A percentile compares a stretch with the other conserved stretches of the same genome.
Evolutionary conservation across 2,797 vertebrate genomes (phyloP).

Genomic region (Carcharodon carcharias): DNA sequence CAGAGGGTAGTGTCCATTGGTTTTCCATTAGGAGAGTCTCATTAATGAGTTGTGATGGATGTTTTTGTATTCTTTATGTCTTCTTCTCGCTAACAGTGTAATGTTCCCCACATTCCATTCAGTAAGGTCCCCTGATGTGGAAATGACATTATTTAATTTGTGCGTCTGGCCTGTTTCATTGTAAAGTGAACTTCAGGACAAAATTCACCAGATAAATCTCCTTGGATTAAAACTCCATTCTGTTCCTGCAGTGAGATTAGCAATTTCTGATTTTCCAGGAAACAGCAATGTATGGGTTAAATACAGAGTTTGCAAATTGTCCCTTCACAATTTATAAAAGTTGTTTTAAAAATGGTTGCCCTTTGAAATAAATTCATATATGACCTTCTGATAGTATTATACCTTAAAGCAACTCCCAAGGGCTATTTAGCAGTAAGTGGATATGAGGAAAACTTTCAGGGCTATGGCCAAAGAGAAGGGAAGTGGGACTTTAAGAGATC

Average conservation of each 20-base stretch:
- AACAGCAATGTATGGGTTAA: not conserved
- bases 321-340: not conserved
- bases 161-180: not conserved
- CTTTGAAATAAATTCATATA: not conserved
- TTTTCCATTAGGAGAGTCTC: not conserved
- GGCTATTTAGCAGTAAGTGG: not conserved
- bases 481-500: not conserved
- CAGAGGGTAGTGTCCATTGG: not conserved
- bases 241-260: not conserved
- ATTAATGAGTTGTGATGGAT: not conserved
- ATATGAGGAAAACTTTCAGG: not conserved
- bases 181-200: not conserved
- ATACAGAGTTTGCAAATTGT: not conserved
- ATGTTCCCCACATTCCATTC: not conserved
- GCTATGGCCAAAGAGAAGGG: not conserved
- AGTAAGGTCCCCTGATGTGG: not conserved
- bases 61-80: not conserved
- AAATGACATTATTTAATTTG: not conserved
- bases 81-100: not conserved
- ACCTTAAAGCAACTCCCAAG: not conserved
- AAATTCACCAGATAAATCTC: not conserved
- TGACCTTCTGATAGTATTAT: not conserved
- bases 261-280: not conserved
- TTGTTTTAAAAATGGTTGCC: not conserved
- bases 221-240: not conserved